Percentiles rank a stretch among this genome's conserved stretches.
Conservation (phyloP, 2,888 invertebrate species). For the Cacoxenus indagator region DNA sequence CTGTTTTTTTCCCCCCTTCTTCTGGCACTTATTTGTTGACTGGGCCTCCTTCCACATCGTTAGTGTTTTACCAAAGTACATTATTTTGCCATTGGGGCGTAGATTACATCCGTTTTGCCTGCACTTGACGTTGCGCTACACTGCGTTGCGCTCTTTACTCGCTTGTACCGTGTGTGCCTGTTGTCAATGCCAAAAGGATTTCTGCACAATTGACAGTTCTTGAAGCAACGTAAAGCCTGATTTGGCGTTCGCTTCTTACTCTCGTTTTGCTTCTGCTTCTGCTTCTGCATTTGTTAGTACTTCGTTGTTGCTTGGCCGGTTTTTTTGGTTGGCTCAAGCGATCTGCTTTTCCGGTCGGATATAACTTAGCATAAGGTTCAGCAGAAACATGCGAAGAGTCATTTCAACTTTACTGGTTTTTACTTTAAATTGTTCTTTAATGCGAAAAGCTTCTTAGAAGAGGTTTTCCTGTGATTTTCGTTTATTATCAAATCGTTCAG, state of each 20-base stretch:
- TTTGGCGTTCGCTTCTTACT: slow-evolving; percentile 3
- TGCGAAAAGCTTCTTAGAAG: neutral
- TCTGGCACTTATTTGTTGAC: neutral
- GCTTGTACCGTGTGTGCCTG: neutral
- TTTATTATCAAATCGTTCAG: too few species aligned
- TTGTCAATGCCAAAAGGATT: slow-evolving; percentile 20
- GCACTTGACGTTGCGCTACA: neutral
- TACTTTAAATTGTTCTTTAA: too few species aligned
- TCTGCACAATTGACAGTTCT: slow-evolving; percentile 21
- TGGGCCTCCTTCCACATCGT: neutral
- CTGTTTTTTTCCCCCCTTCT: neutral
- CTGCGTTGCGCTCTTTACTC: neutral
- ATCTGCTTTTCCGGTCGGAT: slow-evolving; percentile 9
- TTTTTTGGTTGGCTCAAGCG: neutral
- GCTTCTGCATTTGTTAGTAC: neutral
- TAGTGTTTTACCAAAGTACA: slow-evolving; percentile 8
- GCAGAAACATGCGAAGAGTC: neutral
- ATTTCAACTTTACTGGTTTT: too few species aligned
- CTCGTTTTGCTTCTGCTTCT: neutral
- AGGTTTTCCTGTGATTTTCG: neutral
- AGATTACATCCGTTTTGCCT: slow-evolving; percentile 3
- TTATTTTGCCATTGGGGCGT: slow-evolving; percentile 14
- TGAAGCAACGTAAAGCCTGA: slow-evolving; percentile 15
- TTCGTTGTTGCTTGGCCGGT: neutral
- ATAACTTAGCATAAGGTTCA: neutral